Evolutionary conservation across 2,797 vertebrate genomes (phyloP), one percentile per base, ranked within the genome.

Genomic region (Scyliorhinus canicula): DNA sequence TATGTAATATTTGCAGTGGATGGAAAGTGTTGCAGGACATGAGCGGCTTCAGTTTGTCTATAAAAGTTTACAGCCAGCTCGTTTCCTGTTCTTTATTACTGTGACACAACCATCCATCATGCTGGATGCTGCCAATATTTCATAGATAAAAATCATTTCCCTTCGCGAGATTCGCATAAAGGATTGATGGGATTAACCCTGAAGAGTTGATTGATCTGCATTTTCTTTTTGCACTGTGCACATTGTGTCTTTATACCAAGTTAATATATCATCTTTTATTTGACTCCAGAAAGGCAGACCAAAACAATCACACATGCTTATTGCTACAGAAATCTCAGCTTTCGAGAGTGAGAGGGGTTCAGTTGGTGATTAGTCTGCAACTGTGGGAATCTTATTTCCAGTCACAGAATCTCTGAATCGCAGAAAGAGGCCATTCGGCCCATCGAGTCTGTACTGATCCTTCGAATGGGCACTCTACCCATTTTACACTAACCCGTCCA

Each of bases 121-220:
- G 44, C 26, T 94, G 44, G 47, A 52, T 67, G 7, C 67, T 94
- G 67, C 69, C 93, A 74, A 95, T 77, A 71, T 95, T 88, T 91
- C 95, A 60, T 55, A 21, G 85, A 74, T 69, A 55, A 60, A 93
- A 95, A 91, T 50, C n/a, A 57, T 95, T 69, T 88, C 55, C 67
- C 65, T 95, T 95, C n/a, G 52, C 69, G 40, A 55, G 85, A 63
- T 74, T 93, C 35, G 40, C n/a, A 52, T 52, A n/a, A 91, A 95
- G 52, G 55, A 93, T 88, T 55, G 65, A 93, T 65, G 88, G 91
- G 24, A 44, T 84, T 65, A 95, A 82, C 26, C 74, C 50, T 94
- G 95, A 85, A 95, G 71, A 84, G 93, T 63, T 93, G 88, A 95
- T 95, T 95, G 44, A 95, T 95, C 88, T 82, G 91, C 91, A 82